Percentiles rank a stretch among this genome's conserved stretches.
Conservation (phyloP, 2,113 vertebrate species). For the Mola mola region DNA sequence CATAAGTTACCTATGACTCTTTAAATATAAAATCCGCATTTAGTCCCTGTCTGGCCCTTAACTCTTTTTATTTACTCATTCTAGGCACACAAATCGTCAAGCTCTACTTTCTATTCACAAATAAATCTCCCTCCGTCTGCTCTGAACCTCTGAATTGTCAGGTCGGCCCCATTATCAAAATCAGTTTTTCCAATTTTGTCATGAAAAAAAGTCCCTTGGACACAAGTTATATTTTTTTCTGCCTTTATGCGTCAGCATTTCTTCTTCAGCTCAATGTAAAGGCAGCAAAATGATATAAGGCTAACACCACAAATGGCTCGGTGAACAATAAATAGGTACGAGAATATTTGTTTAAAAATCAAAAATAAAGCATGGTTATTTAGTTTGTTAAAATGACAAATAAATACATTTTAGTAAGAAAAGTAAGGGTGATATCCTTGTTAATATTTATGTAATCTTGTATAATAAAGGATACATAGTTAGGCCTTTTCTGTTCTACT, state of each 20-base stretch:
- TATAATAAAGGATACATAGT: slow-evolving; percentile 55
- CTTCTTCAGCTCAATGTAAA: slow-evolving; percentile 30
- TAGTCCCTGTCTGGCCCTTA: slow-evolving; percentile 34
- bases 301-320: slow-evolving; percentile 53
- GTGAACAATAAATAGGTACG: slow-evolving; percentile 76
- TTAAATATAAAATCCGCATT: slow-evolving; percentile 36
- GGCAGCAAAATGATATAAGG: slow-evolving; percentile 56
- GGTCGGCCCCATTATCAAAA: slow-evolving; percentile 5
- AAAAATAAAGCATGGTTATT: slow-evolving; percentile 50
- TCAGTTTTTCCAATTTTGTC: slow-evolving; percentile 14
- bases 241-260: slow-evolving; percentile 25
- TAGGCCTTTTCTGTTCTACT: slow-evolving; percentile 51
- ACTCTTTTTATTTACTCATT: too few species aligned
- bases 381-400: slow-evolving; percentile 57
- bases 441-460: slow-evolving; percentile 40
- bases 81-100: too few species aligned
- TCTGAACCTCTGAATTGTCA: slow-evolving; percentile 21
- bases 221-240: slow-evolving; percentile 4
- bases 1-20: slow-evolving; percentile 29
- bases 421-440: slow-evolving; percentile 34
- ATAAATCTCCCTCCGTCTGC: slow-evolving; percentile 10
- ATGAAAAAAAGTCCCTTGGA: neutral
- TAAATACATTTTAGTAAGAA: slow-evolving; percentile 63
- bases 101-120: slow-evolving; percentile 22
- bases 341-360: slow-evolving; percentile 34